Conservation (phyloP, 2,113 vertebrate species). For the Melanotaenia duboulayi region DNA sequence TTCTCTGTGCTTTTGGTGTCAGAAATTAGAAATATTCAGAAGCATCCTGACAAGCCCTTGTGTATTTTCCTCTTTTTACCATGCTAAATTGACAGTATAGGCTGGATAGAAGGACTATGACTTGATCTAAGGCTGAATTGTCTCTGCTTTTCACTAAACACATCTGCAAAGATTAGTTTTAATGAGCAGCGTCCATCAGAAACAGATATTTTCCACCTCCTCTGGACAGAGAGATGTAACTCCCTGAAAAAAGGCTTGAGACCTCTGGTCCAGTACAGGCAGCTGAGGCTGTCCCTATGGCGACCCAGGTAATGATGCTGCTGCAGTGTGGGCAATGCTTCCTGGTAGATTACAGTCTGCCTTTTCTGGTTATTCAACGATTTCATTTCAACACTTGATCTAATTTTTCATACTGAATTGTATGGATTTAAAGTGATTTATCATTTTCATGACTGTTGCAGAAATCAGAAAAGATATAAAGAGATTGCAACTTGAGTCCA, state of each 20-base stretch:
- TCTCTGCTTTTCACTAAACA: conserved; percentile 25
- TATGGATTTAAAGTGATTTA: neutral
- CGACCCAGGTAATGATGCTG: conserved; percentile 79
- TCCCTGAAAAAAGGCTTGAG: conserved; percentile 72
- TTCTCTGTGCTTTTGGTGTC: conserved; percentile 42
- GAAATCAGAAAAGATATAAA: neutral
- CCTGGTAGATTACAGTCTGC: conserved; percentile 28
- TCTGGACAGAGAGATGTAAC: conserved; percentile 41
- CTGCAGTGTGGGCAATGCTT: conserved; percentile 72
- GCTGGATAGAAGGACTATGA: conserved; percentile 31
- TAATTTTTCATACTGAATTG: neutral
- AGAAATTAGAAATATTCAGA: conserved; percentile 22
- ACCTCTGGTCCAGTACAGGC: conserved; percentile 68
- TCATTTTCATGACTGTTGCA: neutral
- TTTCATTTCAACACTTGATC: conserved; percentile 6
- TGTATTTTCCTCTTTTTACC: conserved; percentile 4
- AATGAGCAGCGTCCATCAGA: conserved; percentile 38
- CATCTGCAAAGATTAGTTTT: conserved; percentile 37
- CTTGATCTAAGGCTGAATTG: conserved; percentile 28
- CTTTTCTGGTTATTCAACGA: neutral
- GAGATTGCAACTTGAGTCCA: conserved; percentile 1
- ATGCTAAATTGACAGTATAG: conserved; percentile 1
- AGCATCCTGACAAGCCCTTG: conserved; percentile 17
- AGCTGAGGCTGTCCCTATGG: conserved; percentile 83
- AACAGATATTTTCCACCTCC: conserved; percentile 45